These are phyloP conservation scores for Cantharis nigra DNA, from an alignment of 2,888 invertebrate genomes.

Conservation along the genomic window DNA sequence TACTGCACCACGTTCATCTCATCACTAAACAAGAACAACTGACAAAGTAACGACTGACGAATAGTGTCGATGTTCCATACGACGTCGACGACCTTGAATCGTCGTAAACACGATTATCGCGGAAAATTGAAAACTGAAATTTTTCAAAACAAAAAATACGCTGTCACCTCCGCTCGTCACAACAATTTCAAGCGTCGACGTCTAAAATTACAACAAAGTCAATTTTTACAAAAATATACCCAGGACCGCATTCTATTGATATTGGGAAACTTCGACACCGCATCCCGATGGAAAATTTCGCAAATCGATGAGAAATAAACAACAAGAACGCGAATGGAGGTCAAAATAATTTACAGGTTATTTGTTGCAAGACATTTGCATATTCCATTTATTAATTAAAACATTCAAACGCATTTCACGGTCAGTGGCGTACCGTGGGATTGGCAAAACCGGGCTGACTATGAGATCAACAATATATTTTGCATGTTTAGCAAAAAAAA, in stretches of 20 bases:
- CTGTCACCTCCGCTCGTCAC: neutral
- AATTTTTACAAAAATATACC: neutral
- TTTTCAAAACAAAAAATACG: neutral
- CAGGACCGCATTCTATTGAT: neutral
- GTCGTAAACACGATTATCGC: neutral
- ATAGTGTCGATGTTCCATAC: neutral
- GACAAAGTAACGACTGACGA: neutral
- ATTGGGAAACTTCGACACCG: neutral
- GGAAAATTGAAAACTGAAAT: neutral
- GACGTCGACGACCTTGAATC: neutral
- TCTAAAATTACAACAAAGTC: neutral
- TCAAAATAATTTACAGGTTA: neutral
- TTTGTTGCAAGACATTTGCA: neutral
- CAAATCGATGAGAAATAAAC: neutral
- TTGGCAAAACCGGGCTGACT: neutral
- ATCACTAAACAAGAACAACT: slow-evolving; percentile 23
- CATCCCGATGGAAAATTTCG: neutral
- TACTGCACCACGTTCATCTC: slow-evolving; percentile 30
- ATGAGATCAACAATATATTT: too few species aligned
- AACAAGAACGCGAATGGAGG: neutral
- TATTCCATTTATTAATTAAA: neutral
- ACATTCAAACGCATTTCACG: neutral
- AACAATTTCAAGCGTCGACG: neutral
- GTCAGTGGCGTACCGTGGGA: neutral
- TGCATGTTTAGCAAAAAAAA: too few species aligned